Evolutionary conservation across 2,888 invertebrate species (phyloP), one percentile per base, ranked within the genome.

Genomic region (Pomacea canaliculata): DNA sequence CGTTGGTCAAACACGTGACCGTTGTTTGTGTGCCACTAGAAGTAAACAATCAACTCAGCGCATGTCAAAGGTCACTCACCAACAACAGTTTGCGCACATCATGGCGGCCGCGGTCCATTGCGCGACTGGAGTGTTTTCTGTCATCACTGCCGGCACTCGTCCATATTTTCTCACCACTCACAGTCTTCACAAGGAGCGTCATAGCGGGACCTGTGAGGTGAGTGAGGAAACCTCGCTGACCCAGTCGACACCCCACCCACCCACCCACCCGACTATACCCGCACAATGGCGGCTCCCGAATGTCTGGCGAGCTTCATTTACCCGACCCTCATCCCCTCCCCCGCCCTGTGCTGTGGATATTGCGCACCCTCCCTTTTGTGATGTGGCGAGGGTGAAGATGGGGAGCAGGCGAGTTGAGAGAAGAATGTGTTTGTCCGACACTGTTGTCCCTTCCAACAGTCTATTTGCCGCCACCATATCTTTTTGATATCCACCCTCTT

Each of bases 381-480:
- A 48, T 23, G n/a, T 49, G 37, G 16, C 69, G 69, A 3, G 46
- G 59, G 59, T 13, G n/a, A 27, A 19, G 70, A 7, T 37, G 19
- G 46, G 12, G n/a, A 46, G 51, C 46, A 10, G 60, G 60, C 19
- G 9, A 46, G 27, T 23, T 13, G 1, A 48, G 23, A 19, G 68
- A 48, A 46, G 63, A 63, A 48, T 71, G 63, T 71, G 23, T 71
- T 71, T 71, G 71, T 48, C 63, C 63, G 63, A 48, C 71, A 48
- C 49, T 71, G 71, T 71, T 71, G 49, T 71, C 71, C 49, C 48
- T 10, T n/a, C 63, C 16, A 46, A n/a, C 71, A 10, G 13, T 23
- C 12, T 71, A 65, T 71, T 71, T 71, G 71, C 63, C 65, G 48
- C 48, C 62, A 63, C 27, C 59, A 71, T 65, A 71, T 63, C 62